Evolutionary conservation across 2,888 invertebrate genomes (phyloP).

Genomic region (Diogma glabrata): DNA sequence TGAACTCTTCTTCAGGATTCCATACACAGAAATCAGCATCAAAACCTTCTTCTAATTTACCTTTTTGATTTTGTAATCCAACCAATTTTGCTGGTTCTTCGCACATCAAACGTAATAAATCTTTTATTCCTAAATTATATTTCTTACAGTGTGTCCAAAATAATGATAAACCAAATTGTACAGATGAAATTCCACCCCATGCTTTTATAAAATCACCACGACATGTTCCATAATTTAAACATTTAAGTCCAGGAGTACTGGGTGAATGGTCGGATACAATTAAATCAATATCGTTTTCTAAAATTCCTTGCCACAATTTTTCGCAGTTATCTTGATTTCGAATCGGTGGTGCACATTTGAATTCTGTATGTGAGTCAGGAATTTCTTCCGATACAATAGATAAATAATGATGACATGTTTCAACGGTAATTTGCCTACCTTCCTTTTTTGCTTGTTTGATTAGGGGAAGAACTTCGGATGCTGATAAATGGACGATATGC

Average conservation of each 20-base stretch:
- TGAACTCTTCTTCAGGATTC: conserved; percentile 49
- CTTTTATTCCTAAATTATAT: conserved; percentile 41
- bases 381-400: conserved; percentile 50
- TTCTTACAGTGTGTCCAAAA: conserved; percentile 53
- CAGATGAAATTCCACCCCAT: conserved; percentile 62
- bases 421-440: conserved; percentile 49
- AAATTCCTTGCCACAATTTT: conserved; percentile 49
- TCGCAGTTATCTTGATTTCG: conserved; percentile 49
- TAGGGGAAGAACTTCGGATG: conserved; percentile 46
- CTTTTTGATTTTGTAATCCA: conserved; percentile 48
- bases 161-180: conserved; percentile 59
- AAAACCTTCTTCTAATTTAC: conserved; percentile 45
- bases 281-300: conserved; percentile 45
- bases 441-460: conserved; percentile 38
- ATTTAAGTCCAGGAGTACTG: conserved; percentile 51
- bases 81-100: conserved; percentile 49
- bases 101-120: conserved; percentile 48
- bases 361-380: conserved; percentile 51
- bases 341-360: conserved; percentile 63
- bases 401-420: conserved; percentile 65
- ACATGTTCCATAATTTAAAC: conserved; percentile 30
- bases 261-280: conserved; percentile 60
- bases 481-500: conserved; percentile 58
- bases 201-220: conserved; percentile 53
- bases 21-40: conserved; percentile 65